Conservation (phyloP, 92 coral and sea anemone genomes). For the Nematostella vectensis region DNA sequence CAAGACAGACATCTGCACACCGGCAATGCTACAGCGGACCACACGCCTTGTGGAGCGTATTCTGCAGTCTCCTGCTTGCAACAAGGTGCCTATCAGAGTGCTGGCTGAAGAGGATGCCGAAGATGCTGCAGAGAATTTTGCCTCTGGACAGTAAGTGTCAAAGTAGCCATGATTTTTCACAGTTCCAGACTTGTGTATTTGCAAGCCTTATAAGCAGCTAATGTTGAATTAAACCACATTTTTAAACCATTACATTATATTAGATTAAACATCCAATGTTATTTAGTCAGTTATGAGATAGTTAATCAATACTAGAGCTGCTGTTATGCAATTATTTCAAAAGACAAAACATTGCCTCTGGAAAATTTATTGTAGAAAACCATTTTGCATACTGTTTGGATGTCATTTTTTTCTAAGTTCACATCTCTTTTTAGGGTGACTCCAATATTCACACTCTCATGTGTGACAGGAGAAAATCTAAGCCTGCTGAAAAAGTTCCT, state of each 20-base stretch:
- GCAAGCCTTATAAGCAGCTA: too few species aligned
- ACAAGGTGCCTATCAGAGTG: constrained; percentile 75
- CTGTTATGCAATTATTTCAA: too few species aligned
- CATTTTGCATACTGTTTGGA: too few species aligned
- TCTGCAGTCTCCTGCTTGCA: constrained; percentile 92
- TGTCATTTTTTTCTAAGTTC: background rate
- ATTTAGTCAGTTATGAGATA: too few species aligned
- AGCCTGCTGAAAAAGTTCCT: constrained; percentile 74
- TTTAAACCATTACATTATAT: too few species aligned
- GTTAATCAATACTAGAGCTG: too few species aligned
- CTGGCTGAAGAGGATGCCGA: constrained; percentile 71
- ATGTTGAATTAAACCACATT: too few species aligned
- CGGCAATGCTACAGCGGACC: constrained; percentile 64
- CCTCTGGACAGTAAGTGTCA: constrained; percentile 70
- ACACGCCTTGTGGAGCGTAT: constrained; percentile 70
- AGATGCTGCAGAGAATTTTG: constrained; percentile 81
- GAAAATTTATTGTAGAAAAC: too few species aligned
- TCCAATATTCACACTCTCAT: constrained; percentile 90
- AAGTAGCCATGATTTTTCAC: too few species aligned
- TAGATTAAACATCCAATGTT: too few species aligned
- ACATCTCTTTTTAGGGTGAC: constrained; percentile 51
- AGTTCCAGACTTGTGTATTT: too few species aligned
- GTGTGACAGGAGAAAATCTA: constrained; percentile 85
- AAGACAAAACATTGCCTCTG: too few species aligned
- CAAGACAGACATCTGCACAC: constrained; percentile 72